Conservation (phyloP, 2,888 invertebrate genomes). For the Lasius fuliginosus region DNA sequence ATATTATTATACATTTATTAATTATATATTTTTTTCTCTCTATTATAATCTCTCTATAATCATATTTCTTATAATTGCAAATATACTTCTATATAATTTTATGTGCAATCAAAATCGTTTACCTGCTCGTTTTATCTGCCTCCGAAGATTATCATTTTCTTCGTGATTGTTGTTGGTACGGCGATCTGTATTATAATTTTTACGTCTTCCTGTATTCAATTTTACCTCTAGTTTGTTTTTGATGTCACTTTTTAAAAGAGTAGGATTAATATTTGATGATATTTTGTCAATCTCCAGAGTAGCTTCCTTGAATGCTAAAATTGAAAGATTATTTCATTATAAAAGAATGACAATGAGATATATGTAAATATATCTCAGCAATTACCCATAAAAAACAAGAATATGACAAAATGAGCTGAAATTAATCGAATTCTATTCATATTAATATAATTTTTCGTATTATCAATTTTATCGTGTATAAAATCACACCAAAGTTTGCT, state of each 20-base stretch:
- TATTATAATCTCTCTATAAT: not conserved
- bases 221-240: not conserved
- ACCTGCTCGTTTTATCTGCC: constrained; percentile 46
- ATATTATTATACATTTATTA: not conserved
- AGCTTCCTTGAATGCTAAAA: not conserved
- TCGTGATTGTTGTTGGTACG: constrained; percentile 27
- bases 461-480: not conserved
- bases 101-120: not conserved
- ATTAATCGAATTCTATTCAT: constrained; percentile 20
- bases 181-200: constrained; percentile 10
- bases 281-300: not conserved
- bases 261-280: not conserved
- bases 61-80: not conserved
- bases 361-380: not conserved
- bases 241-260: not conserved
- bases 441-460: not conserved
- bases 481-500: constrained; percentile 10
- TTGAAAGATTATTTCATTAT: not conserved
- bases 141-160: constrained; percentile 26
- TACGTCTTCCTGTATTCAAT: not conserved
- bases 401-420: not conserved
- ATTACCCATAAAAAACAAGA: constrained; percentile 28
- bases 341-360: not conserved
- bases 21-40: not conserved
- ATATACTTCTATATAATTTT: not conserved